phyloP scores from a whole-genome alignment of 2,888 invertebrate species.

The Macrostomum cliftonense region DNA sequence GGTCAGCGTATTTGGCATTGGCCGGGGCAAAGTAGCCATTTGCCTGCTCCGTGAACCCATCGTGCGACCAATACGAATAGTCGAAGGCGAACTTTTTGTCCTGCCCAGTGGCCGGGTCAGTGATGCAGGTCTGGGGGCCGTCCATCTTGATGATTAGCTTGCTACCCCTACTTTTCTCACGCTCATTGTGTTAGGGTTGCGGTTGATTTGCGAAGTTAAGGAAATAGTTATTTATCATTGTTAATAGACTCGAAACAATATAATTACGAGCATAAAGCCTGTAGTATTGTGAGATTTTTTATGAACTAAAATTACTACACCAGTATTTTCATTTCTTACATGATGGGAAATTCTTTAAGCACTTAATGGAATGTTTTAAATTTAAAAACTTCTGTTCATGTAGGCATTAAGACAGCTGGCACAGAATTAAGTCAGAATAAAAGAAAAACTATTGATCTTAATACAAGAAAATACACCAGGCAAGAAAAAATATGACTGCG shows the following conservation, averaged over 20 bases:
- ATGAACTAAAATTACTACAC: too few relatives aligned
- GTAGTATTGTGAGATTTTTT: too few relatives aligned
- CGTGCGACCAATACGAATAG: conserved; percentile 25
- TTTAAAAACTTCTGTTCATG: too few relatives aligned
- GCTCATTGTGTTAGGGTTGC: conserved; percentile 19
- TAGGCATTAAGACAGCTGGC: too few relatives aligned
- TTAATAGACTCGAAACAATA: too few relatives aligned
- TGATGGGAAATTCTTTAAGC: too few relatives aligned
- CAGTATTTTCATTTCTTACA: not conserved
- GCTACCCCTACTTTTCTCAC: conserved; percentile 25
- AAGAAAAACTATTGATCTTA: too few relatives aligned
- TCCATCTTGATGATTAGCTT: conserved; percentile 25
- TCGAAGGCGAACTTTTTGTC: conserved; percentile 2
- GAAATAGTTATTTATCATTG: not conserved
- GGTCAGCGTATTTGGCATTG: conserved; percentile 19
- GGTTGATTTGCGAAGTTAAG: conserved; percentile 15
- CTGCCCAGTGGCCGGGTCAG: conserved; percentile 22
- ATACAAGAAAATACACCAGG: too few relatives aligned
- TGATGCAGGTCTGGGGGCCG: conserved; percentile 23
- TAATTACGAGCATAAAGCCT: too few relatives aligned
- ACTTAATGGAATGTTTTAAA: too few relatives aligned
- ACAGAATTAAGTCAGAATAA: too few relatives aligned
- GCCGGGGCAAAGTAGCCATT: conserved; percentile 25
- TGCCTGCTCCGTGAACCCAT: conserved; percentile 20
- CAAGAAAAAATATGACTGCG: too few relatives aligned